phyloP scores from a whole-genome alignment of 2,113 vertebrate species.

The Gavia stellata region DNA sequence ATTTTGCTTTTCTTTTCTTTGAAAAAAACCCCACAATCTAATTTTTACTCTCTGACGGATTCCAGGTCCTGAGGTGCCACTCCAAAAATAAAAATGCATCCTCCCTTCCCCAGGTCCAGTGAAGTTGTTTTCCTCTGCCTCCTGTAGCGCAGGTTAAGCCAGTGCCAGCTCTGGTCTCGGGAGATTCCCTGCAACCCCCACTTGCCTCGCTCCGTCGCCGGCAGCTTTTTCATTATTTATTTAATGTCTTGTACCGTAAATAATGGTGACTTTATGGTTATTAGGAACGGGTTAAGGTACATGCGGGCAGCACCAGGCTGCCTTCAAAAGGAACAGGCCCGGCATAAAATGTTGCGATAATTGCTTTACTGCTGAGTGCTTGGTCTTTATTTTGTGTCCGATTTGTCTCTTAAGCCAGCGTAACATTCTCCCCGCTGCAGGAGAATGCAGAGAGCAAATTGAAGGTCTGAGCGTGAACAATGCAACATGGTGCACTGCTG shows the following conservation, averaged over 20 bases:
- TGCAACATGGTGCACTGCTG: conserved; percentile 96
- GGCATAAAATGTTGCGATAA: conserved; percentile 98
- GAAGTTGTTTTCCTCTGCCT: conserved; percentile 33
- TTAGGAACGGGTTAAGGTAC: conserved; percentile 96
- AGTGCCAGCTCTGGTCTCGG: conserved; percentile 55
- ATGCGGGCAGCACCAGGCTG: conserved; percentile 83
- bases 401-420: conserved; percentile 99
- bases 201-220: conserved; percentile 67
- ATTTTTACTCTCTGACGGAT: neutral
- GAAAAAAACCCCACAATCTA: neutral
- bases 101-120: neutral
- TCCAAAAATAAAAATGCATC: conserved; percentile 28
- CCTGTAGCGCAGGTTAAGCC: conserved; percentile 53
- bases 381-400: conserved; percentile 95
- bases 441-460: conserved; percentile 99
- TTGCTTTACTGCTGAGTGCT: conserved; percentile 99
- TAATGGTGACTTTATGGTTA: conserved; percentile 99
- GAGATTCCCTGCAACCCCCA: conserved; percentile 66
- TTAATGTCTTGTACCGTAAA: conserved; percentile 99
- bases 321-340: conserved; percentile 91
- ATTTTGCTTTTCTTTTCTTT: neutral
- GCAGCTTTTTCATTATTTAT: conserved; percentile 84
- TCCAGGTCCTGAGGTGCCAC: neutral
- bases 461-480: conserved; percentile 99
- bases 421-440: conserved; percentile 97